Evolutionary conservation across 35 echinoderm and acorn worm genomes (phyloP).

Genomic region (Diadema setosum): DNA sequence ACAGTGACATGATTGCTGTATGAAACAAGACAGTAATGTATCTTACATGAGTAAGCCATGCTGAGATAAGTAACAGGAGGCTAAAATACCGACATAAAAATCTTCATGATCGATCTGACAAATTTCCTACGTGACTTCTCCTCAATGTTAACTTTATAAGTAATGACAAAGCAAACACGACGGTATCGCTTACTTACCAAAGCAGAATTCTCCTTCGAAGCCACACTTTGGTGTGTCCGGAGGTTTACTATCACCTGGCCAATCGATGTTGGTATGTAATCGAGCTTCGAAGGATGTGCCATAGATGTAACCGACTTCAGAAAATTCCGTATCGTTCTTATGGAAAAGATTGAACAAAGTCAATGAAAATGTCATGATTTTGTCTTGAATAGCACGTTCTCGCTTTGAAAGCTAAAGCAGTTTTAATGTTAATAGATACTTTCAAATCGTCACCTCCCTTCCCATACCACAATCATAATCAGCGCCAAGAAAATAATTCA

Average conservation of each 20-base stretch:
- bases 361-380: too few relatives aligned
- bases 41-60: background rate
- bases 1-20: too few relatives aligned
- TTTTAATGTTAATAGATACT: too few relatives aligned
- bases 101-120: background rate
- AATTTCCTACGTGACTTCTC: background rate
- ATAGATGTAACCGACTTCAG: conserved; percentile 43
- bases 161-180: background rate
- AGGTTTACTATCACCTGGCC: conserved; percentile 61
- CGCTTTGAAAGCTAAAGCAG: too few relatives aligned
- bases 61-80: background rate
- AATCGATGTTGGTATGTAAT: conserved; percentile 16
- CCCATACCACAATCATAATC: too few relatives aligned
- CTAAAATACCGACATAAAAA: background rate
- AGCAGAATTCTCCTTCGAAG: conserved; percentile 61
- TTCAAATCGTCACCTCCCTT: too few relatives aligned
- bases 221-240: conserved; percentile 63
- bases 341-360: too few relatives aligned
- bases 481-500: too few relatives aligned
- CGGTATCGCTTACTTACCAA: conserved; percentile 36
- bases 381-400: too few relatives aligned
- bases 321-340: background rate
- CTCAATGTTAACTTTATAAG: too few relatives aligned
- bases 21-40: too few relatives aligned
- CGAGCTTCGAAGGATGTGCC: background rate